Evolutionary conservation across 2,797 vertebrate species (phyloP).

Genomic region (Morus bassanus): DNA sequence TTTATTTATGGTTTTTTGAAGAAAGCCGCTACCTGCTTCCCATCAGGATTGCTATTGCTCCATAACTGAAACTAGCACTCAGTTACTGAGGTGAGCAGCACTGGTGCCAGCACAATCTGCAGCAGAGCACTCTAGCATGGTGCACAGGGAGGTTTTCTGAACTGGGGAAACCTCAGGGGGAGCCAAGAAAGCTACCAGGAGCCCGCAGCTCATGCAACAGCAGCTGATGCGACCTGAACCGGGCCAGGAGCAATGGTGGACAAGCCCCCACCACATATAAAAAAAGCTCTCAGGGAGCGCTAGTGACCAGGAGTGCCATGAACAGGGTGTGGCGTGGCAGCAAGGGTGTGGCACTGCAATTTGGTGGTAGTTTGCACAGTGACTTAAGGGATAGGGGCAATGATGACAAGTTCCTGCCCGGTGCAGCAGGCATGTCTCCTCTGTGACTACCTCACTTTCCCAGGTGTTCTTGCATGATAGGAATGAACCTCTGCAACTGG

Average conservation of each 20-base stretch:
- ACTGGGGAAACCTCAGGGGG: accelerated
- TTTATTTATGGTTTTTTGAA: not conserved
- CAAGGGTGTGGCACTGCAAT: not conserved
- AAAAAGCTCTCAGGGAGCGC: not conserved
- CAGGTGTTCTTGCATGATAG: not conserved
- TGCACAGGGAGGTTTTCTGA: not conserved
- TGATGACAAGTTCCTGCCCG: not conserved
- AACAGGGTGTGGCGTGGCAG: not conserved
- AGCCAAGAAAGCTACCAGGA: not conserved
- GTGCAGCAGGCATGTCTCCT: not conserved
- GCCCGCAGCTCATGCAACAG: not conserved
- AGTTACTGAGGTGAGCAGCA: accelerated
- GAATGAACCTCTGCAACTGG: not conserved
- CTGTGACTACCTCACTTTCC: not conserved
- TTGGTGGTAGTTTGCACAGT: not conserved
- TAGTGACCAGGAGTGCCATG: not conserved
- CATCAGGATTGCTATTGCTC: not conserved
- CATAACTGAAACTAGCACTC: not conserved
- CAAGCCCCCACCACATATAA: not conserved
- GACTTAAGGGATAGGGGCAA: not conserved
- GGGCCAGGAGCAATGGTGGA: not conserved
- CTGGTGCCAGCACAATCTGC: accelerated
- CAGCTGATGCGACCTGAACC: accelerated
- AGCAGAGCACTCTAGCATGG: accelerated
- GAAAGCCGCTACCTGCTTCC: not conserved